Evolutionary conservation across 2,113 vertebrate genomes (phyloP).

Genomic region (Lagopus leucura): DNA sequence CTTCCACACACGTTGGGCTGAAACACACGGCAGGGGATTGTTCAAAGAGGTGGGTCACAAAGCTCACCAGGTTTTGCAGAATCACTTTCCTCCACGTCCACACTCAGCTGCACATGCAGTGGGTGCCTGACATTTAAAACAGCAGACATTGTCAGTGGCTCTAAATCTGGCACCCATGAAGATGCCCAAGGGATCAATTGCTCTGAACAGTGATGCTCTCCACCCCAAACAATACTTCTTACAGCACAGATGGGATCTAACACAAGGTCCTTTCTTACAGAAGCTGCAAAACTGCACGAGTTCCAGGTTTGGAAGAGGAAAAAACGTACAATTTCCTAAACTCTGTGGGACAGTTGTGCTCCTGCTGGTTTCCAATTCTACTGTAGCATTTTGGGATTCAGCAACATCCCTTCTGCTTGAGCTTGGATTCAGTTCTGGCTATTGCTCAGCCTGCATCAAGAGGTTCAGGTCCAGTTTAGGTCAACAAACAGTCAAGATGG

Average conservation of each 20-base stretch:
- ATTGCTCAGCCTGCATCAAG: too few species aligned
- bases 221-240: not conserved
- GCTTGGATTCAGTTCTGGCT: not conserved
- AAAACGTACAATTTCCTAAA: not conserved
- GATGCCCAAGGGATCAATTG: not conserved
- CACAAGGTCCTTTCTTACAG: not conserved
- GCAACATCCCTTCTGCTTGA: not conserved
- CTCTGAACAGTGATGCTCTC: not conserved
- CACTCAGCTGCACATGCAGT: not conserved
- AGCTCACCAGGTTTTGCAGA: fast-evolving
- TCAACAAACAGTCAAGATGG: not conserved
- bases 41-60: not conserved
- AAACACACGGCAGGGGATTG: not conserved
- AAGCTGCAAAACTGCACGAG: not conserved
- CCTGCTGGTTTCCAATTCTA: not conserved
- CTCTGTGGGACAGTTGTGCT: not conserved
- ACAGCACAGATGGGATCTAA: not conserved
- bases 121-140: not conserved
- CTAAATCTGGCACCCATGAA: not conserved
- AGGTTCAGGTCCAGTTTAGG: not conserved
- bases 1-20: not conserved
- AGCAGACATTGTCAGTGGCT: not conserved
- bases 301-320: not conserved
- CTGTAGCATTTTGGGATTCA: not conserved
- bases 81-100: not conserved